phyloP scores from a whole-genome alignment of 2,797 vertebrate species.

The Propithecus perrieri region DNA sequence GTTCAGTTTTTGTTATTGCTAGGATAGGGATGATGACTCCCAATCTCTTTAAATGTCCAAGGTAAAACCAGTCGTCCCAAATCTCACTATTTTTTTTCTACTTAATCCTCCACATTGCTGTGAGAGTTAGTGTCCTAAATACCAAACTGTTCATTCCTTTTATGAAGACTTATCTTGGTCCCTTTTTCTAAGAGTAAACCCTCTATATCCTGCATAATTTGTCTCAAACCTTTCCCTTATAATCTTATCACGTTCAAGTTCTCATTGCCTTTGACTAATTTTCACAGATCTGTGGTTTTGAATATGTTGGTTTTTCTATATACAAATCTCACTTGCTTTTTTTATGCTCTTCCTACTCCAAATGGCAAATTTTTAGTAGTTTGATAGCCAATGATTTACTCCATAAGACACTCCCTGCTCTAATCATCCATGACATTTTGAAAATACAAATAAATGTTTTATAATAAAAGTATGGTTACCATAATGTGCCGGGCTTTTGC shows the following conservation, averaged over 20 bases:
- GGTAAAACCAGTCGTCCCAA: not conserved
- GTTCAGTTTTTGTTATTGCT: not conserved
- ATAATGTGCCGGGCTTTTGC: not conserved
- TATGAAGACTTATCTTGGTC: not conserved
- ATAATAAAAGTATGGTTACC: not conserved
- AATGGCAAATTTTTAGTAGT: not conserved
- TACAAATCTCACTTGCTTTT: not conserved
- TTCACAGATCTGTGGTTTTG: not conserved
- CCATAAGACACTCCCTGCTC: not conserved
- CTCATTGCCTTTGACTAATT: not conserved
- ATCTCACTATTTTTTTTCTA: not conserved
- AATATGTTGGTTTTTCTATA: not conserved
- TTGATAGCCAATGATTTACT: not conserved
- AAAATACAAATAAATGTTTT: not conserved
- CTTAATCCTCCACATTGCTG: no score
- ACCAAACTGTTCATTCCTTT: not conserved
- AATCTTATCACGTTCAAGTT: not conserved
- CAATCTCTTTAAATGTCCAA: not conserved
- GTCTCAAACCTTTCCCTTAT: no score
- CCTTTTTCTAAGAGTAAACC: not conserved
- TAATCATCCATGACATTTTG: not conserved
- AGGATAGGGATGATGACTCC: no score
- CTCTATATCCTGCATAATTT: not conserved
- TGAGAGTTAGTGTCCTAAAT: not conserved
- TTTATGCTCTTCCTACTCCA: not conserved